Base-by-base conservation (phyloP, 2,113 vertebrate genomes). In the Macquaria australasica region DNA sequence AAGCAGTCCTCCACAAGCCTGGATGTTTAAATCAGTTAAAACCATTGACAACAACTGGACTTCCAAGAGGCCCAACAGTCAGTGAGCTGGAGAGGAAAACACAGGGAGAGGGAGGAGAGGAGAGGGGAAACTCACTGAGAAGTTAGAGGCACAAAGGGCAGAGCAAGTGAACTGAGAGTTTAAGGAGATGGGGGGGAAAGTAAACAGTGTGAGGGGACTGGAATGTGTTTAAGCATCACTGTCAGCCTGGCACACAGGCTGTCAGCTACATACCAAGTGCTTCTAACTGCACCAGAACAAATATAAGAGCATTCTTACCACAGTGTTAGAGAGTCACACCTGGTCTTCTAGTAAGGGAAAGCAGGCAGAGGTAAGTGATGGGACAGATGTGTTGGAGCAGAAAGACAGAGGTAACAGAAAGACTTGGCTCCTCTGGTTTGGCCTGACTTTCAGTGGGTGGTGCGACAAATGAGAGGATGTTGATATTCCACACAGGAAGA, bases 401-500 rank as follows among this genome's bases (percentile, higher is more conserved):
- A 34, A 3, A 34, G 34, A 34, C 34, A 2, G 45, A 75, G 51
- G n/a, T 15, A n/a, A 34, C 34, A 34, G 34, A 34, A 34, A 34
- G 34, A 34, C 34, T 34, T 34, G 34, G 34, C 34, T 34, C 3
- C 34, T 58, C 64, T 60, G 55, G 56, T 59, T 83, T 8, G 51
- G 76, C 70, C 55, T 31, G 73, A 76, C 6, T 48, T 69, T 62
- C 50, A 12, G 48, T 25, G 82, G 82, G 86, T 63, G 81, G 86
- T 71, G 70, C 83, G 1, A 67, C 34, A 82, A 85, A 86, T 66
- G 34, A 77, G 3, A 93, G 93, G 94, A 95, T 91, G 91, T 92
- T 89, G 91, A 88, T 86, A 86, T 87, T 84, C 84, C 62, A 45
- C 77, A 92, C 91, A 93, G 94, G 91, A 93, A 92, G 86, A 34